Evolutionary conservation across 2,113 vertebrate species (phyloP).

Genomic region (Corvus hawaiiensis): DNA sequence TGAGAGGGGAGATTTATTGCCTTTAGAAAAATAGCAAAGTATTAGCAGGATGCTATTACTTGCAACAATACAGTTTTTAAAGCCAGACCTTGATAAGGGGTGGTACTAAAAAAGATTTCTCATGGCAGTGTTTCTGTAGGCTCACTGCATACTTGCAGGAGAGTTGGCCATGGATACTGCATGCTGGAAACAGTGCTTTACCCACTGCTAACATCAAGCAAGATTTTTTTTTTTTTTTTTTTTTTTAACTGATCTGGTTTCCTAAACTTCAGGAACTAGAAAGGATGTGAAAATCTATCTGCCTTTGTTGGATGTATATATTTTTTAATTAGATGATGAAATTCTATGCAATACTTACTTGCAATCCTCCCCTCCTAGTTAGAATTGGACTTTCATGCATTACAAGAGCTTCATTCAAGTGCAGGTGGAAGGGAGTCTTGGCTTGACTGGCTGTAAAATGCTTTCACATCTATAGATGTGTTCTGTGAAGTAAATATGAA

Average conservation of each 20-base stretch:
- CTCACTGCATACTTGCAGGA: not conserved
- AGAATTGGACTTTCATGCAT: not conserved
- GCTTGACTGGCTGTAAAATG: not conserved
- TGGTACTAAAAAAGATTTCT: conserved; percentile 17
- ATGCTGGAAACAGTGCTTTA: not conserved
- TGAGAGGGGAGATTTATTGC: not conserved
- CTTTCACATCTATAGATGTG: not conserved
- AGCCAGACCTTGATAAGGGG: not conserved
- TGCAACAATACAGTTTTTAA: not conserved
- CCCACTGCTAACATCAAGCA: not conserved
- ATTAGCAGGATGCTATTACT: conserved; percentile 28
- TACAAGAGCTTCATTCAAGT: not conserved
- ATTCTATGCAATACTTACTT: not conserved
- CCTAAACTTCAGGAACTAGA: not conserved
- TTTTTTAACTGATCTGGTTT: not conserved
- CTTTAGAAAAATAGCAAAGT: conserved; percentile 20
- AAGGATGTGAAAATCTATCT: not conserved
- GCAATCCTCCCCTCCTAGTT: not conserved
- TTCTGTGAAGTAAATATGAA: not conserved
- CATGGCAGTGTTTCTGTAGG: conserved; percentile 19
- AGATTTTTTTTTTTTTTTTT: not conserved
- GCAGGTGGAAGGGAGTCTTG: not conserved
- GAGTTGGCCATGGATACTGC: not conserved
- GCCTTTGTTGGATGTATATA: not conserved
- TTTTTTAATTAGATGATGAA: not conserved